Evolutionary conservation across 1,140 invertebrate genomes (phyloP), one percentile per base, ranked within the genome.

Genomic region (Aradophagus sp.): DNA sequence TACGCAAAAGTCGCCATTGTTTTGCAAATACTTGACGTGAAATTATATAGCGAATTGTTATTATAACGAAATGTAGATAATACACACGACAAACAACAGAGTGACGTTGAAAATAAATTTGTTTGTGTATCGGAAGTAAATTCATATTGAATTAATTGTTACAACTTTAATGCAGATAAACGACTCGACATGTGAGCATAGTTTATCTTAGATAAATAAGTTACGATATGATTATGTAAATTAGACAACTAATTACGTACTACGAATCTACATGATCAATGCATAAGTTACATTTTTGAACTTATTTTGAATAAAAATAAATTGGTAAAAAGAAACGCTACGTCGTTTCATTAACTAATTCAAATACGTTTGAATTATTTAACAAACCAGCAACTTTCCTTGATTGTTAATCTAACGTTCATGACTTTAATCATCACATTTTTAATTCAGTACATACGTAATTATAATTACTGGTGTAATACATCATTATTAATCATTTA

Each of bases 61-160:
- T 65, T 67, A 31, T 47, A 59, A 59, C 12, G 23, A 39, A 44
- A 29, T 14, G 15, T 59, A 67, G 63, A 34, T 4, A n/a, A 29
- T 58, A 67, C 15, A 67, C 23, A 58, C 10, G 39, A 44, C 44
- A 32, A 70, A 55, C 15, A 56, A 48, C 35, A 50, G 34, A 53
- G 20, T 42, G 48, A 63, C 19, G 7, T 58, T 38, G 34, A 45
- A 58, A 19, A 45, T 70, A 44, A 52, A 56, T 63, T 63, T 38
- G 32, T 70, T 70, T 63, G 32, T 52, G 31, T 47, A 36, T 58
- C 58, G 58, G 39, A 70, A 70, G 67, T 63, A 62, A 70, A 56
- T 63, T 63, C 67, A 63, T 58, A 70, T 70, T 56, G 67, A 70
- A 70, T 59, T 61, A 59, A 63, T 50, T 63, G 52, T 70, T 70